These are phyloP conservation scores for Caradrina clavipalpis DNA, from an alignment of 2,888 invertebrate species.

Conservation along the genomic window DNA sequence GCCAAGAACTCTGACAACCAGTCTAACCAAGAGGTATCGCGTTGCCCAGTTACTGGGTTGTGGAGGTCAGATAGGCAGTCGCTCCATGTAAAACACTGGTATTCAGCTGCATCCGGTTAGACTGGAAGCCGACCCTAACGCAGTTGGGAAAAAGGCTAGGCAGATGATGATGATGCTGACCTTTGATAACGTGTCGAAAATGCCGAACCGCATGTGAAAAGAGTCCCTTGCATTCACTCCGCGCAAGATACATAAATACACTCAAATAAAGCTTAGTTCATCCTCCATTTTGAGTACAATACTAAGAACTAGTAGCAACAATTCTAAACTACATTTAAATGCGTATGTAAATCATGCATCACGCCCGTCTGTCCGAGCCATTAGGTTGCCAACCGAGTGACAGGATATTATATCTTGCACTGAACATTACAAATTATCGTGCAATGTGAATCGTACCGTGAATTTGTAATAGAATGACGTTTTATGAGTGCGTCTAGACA, in stretches of 20 bases:
- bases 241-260: background rate
- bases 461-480: conserved; percentile 33
- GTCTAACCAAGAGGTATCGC: too few relatives aligned
- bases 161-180: too few relatives aligned
- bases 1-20: too few relatives aligned
- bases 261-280: conserved; percentile 1
- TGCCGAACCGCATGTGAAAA: too few relatives aligned
- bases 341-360: conserved; percentile 52
- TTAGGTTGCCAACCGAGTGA: conserved; percentile 52
- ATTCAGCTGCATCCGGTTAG: too few relatives aligned
- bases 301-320: conserved; percentile 10
- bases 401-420: conserved; percentile 26
- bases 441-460: conserved; percentile 31
- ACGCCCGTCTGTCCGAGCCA: conserved; percentile 38
- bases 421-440: conserved; percentile 51
- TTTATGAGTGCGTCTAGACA: conserved; percentile 40
- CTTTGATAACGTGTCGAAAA: too few relatives aligned
- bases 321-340: conserved; percentile 39
- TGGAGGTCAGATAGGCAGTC: too few relatives aligned
- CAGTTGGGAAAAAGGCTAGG: too few relatives aligned
- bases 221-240: too few relatives aligned
- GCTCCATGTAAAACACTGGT: too few relatives aligned
- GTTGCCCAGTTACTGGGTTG: too few relatives aligned
- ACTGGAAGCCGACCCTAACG: too few relatives aligned
- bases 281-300: conserved; percentile 22